Percentiles rank a stretch among this genome's conserved stretches.
phyloP scores from a whole-genome alignment of 1,140 invertebrate genomes.

The Drosophila persimilis region DNA sequence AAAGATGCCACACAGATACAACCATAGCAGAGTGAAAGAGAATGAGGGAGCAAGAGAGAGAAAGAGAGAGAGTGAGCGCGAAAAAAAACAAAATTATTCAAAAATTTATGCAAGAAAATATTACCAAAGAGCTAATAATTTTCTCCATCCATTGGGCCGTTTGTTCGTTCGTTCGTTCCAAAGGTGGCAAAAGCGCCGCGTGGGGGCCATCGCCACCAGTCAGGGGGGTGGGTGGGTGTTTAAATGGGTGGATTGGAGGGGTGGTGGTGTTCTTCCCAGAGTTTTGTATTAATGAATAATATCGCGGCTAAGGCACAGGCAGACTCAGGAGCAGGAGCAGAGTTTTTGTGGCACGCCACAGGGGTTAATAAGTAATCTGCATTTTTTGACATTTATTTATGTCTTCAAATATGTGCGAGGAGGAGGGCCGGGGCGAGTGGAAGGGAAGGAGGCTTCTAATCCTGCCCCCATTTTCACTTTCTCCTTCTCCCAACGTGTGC shows the following conservation, averaged over 20 bases:
- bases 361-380: conserved; percentile 83
- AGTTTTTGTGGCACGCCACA: conserved; percentile 71
- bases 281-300: conserved; percentile 81
- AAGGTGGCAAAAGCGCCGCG: conserved; percentile 75
- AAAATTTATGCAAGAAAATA: conserved; percentile 83
- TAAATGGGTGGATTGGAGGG: conserved; percentile 13
- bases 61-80: neutral
- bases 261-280: conserved; percentile 31
- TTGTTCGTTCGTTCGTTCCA: neutral
- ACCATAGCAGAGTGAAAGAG: neutral
- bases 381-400: conserved; percentile 83
- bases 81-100: conserved; percentile 63
- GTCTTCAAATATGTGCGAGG: conserved; percentile 78
- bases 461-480: no score
- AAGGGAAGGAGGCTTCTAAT: neutral
- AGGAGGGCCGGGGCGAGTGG: neutral
- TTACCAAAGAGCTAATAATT: conserved; percentile 83
- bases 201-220: conserved; percentile 30
- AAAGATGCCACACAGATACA: conserved; percentile 34
- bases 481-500: no score
- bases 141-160: conserved; percentile 49
- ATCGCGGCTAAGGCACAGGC: conserved; percentile 68
- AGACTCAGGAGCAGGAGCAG: conserved; percentile 5
- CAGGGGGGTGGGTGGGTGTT: conserved; percentile 1
- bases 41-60: neutral